Conservation (phyloP, 1,140 invertebrate species). For the Capitella teleta region DNA sequence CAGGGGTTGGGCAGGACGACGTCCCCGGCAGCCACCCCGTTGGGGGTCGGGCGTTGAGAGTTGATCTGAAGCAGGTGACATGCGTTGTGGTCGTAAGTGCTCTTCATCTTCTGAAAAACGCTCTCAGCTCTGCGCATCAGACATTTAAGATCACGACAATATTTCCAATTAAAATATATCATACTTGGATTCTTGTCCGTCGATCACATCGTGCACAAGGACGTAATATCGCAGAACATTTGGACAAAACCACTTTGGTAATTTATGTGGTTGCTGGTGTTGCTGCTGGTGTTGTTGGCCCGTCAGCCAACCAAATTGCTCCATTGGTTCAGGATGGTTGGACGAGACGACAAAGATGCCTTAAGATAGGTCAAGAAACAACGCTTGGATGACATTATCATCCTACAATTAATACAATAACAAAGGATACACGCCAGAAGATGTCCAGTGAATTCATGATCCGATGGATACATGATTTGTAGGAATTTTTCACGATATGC, state of each 20-base stretch:
- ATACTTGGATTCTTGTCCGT: constrained; percentile 35
- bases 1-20: constrained; percentile 66
- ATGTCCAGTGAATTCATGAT: constrained; percentile 91
- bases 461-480: constrained; percentile 74
- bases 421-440: constrained; percentile 70
- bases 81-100: constrained; percentile 66
- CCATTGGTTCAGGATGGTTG: constrained; percentile 64
- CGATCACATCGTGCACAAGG: constrained; percentile 70
- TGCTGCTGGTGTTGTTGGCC: constrained; percentile 67
- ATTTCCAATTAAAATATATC: constrained; percentile 7
- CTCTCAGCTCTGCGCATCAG: constrained; percentile 58
- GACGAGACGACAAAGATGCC: constrained; percentile 67
- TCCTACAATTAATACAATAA: too few relatives aligned
- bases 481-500: constrained; percentile 86
- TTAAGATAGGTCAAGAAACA: constrained; percentile 11
- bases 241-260: constrained; percentile 77
- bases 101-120: constrained; percentile 70
- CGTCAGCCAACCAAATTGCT: constrained; percentile 61
- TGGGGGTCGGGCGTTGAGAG: constrained; percentile 49
- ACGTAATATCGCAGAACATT: constrained; percentile 80
- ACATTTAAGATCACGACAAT: neutral
- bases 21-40: constrained; percentile 25
- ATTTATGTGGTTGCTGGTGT: constrained; percentile 59
- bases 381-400: too few relatives aligned
- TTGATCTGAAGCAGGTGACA: constrained; percentile 83